Evolutionary conservation across 2,113 vertebrate species (phyloP).

Genomic region (Sminthopsis crassicaudata): DNA sequence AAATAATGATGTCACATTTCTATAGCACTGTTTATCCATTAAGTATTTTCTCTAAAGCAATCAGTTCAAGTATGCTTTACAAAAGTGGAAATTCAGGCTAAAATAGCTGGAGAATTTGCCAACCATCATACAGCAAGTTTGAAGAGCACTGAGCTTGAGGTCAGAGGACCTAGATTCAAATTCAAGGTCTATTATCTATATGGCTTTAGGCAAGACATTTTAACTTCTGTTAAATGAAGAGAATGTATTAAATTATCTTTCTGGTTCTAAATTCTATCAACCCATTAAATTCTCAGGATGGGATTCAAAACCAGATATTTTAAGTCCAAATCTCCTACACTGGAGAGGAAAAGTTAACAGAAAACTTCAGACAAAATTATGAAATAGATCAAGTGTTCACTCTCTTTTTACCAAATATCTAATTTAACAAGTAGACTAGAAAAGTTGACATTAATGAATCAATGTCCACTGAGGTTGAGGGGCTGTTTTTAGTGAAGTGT

Average conservation of each 20-base stretch:
- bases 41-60: neutral
- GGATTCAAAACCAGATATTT: neutral
- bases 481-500: too few species aligned
- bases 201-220: neutral
- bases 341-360: neutral
- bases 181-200: neutral
- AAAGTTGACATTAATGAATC: too few species aligned
- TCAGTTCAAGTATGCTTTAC: neutral
- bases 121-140: neutral
- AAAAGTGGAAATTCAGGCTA: neutral
- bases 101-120: neutral
- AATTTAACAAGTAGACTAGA: too few species aligned
- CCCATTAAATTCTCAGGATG: neutral
- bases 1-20: too few species aligned
- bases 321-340: neutral
- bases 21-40: neutral
- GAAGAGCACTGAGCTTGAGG: neutral
- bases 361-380: neutral
- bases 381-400: neutral
- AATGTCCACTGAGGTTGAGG: too few species aligned
- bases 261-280: neutral
- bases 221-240: neutral
- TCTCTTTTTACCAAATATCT: neutral
- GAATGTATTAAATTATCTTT: neutral
- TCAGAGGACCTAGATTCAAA: neutral